Conservation (phyloP, 1,140 invertebrate genomes). For the Drosophila arawakana region DNA sequence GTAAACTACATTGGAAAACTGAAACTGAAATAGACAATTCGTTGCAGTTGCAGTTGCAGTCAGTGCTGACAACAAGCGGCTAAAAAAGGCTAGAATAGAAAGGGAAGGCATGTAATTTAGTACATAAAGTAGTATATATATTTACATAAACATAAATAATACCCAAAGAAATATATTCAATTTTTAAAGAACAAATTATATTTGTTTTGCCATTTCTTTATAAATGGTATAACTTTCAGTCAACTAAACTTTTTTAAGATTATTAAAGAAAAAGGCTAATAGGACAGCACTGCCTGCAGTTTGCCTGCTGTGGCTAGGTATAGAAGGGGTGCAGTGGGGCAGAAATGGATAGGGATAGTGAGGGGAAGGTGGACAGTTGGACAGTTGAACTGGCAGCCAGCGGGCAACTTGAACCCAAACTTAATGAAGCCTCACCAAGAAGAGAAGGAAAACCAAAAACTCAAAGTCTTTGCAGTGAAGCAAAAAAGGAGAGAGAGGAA, state of each 20-base stretch:
- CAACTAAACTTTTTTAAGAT: no score
- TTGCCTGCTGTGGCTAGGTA: neutral
- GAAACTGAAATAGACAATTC: conserved; percentile 79
- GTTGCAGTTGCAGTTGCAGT: conserved; percentile 32
- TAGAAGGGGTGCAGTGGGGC: neutral
- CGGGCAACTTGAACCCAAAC: conserved; percentile 78
- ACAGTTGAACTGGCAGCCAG: conserved; percentile 62
- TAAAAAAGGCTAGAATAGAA: no score
- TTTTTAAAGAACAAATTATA: no score
- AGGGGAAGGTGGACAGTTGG: conserved; percentile 56
- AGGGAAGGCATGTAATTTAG: no score
- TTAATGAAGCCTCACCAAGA: conserved; percentile 62
- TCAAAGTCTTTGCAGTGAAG: conserved; percentile 14
- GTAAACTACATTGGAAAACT: conserved; percentile 75
- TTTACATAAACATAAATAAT: no score
- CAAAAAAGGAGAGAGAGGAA: neutral
- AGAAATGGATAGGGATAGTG: neutral
- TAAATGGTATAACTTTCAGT: no score
- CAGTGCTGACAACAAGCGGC: no score
- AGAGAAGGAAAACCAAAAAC: conserved; percentile 34
- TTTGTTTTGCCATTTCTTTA: no score
- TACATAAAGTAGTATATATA: no score
- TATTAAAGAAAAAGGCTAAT: no score
- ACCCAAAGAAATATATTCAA: no score
- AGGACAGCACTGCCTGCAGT: no score